A percentile compares a stretch with the other conserved stretches of the same genome.
These are phyloP conservation scores for Pseudolycoriella hygida DNA, from an alignment of 2,888 invertebrate genomes.

Conservation along the genomic window DNA sequence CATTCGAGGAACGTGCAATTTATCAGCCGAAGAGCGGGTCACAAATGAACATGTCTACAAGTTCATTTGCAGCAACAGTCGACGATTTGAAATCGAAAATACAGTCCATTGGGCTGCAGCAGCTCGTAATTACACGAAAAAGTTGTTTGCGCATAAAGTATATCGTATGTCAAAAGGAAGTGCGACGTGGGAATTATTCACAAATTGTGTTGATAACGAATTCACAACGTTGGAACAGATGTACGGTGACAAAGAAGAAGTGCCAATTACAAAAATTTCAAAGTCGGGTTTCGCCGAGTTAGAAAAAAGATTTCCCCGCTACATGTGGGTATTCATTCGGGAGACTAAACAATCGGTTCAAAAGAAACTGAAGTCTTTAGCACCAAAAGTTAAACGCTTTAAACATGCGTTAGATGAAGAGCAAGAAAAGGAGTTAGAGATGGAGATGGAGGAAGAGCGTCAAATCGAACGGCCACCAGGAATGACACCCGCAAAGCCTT, in stretches of 20 bases:
- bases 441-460: conserved; percentile 1
- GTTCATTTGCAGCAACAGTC: conserved; percentile 1
- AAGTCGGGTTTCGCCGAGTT: not conserved
- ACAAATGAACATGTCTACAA: not conserved
- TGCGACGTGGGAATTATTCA: not conserved
- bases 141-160: not conserved
- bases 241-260: conserved; percentile 2
- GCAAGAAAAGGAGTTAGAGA: conserved; percentile 5
- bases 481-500: not conserved
- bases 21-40: not conserved
- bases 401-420: not conserved
- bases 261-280: not conserved
- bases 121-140: conserved; percentile 2
- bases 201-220: not conserved
- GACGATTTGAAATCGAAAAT: conserved; percentile 1
- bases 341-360: not conserved
- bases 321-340: not conserved
- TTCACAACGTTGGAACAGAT: not conserved
- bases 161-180: too few species aligned
- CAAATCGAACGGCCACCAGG: not conserved
- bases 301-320: not conserved
- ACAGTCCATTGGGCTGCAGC: conserved; percentile 1
- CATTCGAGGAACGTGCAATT: not conserved
- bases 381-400: not conserved
- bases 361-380: not conserved